phyloP scores from a whole-genome alignment of 2,113 vertebrate genomes.

The Anguilla rostrata region DNA sequence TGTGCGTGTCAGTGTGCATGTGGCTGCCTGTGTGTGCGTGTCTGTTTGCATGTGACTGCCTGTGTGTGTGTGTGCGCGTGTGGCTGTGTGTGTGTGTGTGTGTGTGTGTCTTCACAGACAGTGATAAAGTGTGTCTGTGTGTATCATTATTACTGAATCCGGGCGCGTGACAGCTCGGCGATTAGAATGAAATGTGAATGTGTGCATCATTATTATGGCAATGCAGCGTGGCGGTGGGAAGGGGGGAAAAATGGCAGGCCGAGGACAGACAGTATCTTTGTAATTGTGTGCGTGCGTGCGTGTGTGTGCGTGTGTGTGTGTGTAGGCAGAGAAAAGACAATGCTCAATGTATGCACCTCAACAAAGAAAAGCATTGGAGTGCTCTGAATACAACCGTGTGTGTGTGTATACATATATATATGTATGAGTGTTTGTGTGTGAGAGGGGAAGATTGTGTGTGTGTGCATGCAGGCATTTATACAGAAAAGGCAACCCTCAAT shows the following conservation, averaged over 20 bases:
- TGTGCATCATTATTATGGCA: constrained; percentile 46
- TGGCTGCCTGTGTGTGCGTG: no score
- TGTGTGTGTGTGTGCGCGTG: no score
- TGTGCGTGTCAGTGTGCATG: no score
- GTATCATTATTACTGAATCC: constrained; percentile 18
- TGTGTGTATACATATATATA: no score
- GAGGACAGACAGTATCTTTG: neutral
- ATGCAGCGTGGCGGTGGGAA: neutral
- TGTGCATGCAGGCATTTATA: neutral
- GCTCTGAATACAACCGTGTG: neutral
- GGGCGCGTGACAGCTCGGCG: constrained; percentile 4
- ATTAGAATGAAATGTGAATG: neutral
- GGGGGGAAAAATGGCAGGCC: neutral
- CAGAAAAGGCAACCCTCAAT: neutral
- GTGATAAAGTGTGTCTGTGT: constrained; percentile 2
- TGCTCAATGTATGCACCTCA: neutral
- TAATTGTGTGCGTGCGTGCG: neutral
- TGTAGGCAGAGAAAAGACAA: neutral
- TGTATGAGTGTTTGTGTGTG: no score
- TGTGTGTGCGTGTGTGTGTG: no score
- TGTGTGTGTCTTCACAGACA: neutral
- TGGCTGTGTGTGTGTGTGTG: constrained; percentile 19
- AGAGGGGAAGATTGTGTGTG: no score
- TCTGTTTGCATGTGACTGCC: no score
- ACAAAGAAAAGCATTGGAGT: neutral